Conservation (phyloP, 2,888 invertebrate genomes). For the Pterostichus niger region DNA sequence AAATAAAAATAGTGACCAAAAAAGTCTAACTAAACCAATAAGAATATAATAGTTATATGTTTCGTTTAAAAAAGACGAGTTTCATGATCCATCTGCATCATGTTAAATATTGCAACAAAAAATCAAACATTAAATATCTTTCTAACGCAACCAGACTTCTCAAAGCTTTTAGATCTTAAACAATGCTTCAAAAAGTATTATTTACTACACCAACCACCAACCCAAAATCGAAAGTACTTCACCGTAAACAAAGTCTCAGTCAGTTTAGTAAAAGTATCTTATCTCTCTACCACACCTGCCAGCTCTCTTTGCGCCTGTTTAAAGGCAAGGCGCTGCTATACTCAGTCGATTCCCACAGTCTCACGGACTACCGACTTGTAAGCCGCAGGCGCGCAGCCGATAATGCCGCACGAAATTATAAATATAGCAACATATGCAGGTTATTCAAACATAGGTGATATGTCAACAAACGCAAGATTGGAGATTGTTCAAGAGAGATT, state of each 20-base stretch:
- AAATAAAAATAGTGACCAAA: too few species aligned
- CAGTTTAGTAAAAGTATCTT: constrained; percentile 33
- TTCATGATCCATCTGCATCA: too few species aligned
- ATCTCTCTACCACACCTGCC: constrained; percentile 8
- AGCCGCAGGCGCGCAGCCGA: constrained; percentile 9
- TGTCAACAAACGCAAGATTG: constrained; percentile 9
- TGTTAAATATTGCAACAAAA: too few species aligned
- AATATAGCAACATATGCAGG: constrained; percentile 51
- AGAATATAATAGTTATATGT: too few species aligned
- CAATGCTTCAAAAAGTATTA: background rate
- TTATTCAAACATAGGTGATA: constrained; percentile 44
- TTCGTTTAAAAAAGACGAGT: too few species aligned
- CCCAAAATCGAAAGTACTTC: constrained; percentile 7
- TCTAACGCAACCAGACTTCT: too few species aligned
- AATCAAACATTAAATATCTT: too few species aligned
- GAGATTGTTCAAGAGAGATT: background rate
- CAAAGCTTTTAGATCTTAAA: background rate
- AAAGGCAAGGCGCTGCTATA: constrained; percentile 22
- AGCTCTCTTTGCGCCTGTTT: background rate
- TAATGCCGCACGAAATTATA: constrained; percentile 37
- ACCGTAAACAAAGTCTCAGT: background rate
- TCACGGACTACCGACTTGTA: background rate
- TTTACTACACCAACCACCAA: background rate
- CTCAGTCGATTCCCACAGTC: constrained; percentile 29
- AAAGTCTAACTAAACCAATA: too few species aligned